Base-by-base conservation (phyloP, 35 echinoderm and acorn worm genomes). In the Hemicentrotus pulcherrimus region DNA sequence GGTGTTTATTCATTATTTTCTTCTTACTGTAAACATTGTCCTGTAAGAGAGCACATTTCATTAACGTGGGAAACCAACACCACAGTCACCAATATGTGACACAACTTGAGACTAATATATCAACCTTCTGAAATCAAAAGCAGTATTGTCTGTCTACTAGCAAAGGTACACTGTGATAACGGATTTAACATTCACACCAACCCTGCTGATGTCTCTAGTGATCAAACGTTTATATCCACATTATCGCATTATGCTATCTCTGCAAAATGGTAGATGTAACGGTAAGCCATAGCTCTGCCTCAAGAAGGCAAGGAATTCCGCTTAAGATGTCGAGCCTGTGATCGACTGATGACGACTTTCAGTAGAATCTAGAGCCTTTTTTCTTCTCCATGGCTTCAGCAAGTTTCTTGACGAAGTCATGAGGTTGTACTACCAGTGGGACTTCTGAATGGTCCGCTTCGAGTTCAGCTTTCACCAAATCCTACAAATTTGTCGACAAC, bases 341-440 rank as follows among this genome's bases (percentile, higher is more conserved):
- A n/a, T n/a, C 65, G 28, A 78, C 11, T 16, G 52, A 9, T 28
- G 0, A 78, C 4, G 4, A 78, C 19, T 47, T 45, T 90, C 88
- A 90, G 88, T 32, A 35, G 88, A 90, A 90, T 28, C 45, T 30
- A 6, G 88, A 90, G 32, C 88, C 32, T 33, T 30, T 22, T 28
- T 90, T 90, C 88, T 47, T 32, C 46, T 90, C 14, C 6, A 78
- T 28, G 14, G 88, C 88, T 3, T 90, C 88, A 5, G 33, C 32
- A 90, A 90, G 46, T 90, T 90, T 90, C 88, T 90, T 90, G 32
- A 90, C 9, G 12, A 90, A 47, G 9, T 90, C 88, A 28, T 47
- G 32, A 5, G 88, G 88, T 28, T 90, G 88, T 30, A 90, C 88
- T 15, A 90, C 88, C 30, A 90, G 1, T 28, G 32, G 88, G 16